A percentile compares a stretch with the other conserved stretches of the same genome.
Conservation (phyloP, 2,113 vertebrate species). For the Callochromis pleurospilus region DNA sequence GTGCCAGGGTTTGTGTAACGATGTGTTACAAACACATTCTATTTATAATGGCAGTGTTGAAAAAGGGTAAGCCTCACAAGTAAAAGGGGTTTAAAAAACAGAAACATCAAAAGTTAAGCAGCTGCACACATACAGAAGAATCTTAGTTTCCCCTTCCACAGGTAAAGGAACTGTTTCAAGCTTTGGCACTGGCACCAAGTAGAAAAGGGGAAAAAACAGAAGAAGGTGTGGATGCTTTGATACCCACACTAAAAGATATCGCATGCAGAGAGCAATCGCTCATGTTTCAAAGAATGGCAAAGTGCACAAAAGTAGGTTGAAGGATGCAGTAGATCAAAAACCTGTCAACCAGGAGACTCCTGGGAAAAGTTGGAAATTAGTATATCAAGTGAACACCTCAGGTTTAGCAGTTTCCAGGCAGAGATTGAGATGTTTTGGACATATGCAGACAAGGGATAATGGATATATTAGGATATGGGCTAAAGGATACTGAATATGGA, state of each 20-base stretch:
- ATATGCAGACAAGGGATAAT: background rate
- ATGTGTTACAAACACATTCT: background rate
- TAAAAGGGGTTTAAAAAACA: background rate
- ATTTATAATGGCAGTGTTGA: background rate
- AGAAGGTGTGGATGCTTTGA: background rate
- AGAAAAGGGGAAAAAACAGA: background rate
- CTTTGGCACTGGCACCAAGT: background rate
- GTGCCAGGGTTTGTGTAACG: accelerated
- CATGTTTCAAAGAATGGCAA: background rate
- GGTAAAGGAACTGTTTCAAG: background rate
- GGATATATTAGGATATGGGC: background rate
- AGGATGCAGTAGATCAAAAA: background rate
- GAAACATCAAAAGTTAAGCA: background rate
- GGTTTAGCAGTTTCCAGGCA: background rate
- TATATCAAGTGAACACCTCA: accelerated
- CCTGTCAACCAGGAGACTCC: background rate
- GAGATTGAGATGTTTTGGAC: background rate
- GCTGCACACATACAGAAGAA: background rate
- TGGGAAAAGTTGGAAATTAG: background rate
- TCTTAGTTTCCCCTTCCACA: background rate
- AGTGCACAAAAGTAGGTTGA: background rate
- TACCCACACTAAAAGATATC: background rate
- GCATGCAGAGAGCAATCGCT: background rate
- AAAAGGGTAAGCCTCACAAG: background rate
- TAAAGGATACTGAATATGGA: background rate